A percentile compares a stretch with the other conserved stretches of the same genome.
These are phyloP conservation scores for Heliconius hortense DNA, from an alignment of 2,888 invertebrate genomes.

Conservation along the genomic window DNA sequence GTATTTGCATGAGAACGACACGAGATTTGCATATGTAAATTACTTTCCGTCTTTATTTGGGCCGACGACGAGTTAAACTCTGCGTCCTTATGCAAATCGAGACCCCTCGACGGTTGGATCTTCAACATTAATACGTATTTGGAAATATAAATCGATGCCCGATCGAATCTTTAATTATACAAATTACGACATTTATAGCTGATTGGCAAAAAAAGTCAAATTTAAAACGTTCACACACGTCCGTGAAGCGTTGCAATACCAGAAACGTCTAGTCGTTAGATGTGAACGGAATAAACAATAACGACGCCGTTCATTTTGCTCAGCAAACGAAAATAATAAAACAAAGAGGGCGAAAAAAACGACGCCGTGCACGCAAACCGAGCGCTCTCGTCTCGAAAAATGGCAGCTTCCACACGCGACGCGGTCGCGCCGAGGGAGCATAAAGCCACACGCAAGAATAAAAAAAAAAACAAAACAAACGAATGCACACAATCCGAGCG, in stretches of 20 bases:
- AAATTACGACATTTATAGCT: slow-evolving; percentile 36
- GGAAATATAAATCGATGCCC: slow-evolving; percentile 36
- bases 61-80: slow-evolving; percentile 70
- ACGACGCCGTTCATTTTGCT: slow-evolving; percentile 67
- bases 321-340: slow-evolving; percentile 70
- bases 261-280: slow-evolving; percentile 29
- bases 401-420: slow-evolving; percentile 64
- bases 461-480: slow-evolving; percentile 51
- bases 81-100: slow-evolving; percentile 69
- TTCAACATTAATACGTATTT: slow-evolving; percentile 39
- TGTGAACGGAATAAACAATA: slow-evolving; percentile 49
- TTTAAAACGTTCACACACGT: slow-evolving; percentile 19
- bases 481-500: slow-evolving; percentile 57
- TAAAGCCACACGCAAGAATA: slow-evolving; percentile 52
- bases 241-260: slow-evolving; percentile 20
- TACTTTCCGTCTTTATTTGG: slow-evolving; percentile 76
- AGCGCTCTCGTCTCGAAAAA: slow-evolving; percentile 65
- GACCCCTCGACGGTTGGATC: slow-evolving; percentile 47
- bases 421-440: slow-evolving; percentile 48
- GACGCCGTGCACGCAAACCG: slow-evolving; percentile 67
- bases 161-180: slow-evolving; percentile 42
- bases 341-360: slow-evolving; percentile 71
- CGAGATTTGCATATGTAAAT: slow-evolving; percentile 80
- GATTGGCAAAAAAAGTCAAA: slow-evolving; percentile 30
- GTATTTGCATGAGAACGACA: slow-evolving; percentile 77